These are phyloP conservation scores for Oscheius sp. DNA, from an alignment of 1,140 invertebrate species.

Conservation along the genomic window DNA sequence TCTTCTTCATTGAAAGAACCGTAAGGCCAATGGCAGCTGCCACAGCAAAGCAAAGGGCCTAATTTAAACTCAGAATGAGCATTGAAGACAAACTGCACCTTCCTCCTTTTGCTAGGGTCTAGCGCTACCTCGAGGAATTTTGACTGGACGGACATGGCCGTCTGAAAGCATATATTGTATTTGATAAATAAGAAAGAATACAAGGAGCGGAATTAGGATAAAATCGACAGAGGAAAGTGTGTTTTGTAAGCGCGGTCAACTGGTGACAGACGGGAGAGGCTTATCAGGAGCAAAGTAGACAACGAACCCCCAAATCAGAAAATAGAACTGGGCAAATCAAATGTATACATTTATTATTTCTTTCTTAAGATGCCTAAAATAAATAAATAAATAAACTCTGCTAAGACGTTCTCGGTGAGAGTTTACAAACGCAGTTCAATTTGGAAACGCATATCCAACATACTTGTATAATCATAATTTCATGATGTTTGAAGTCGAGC, in stretches of 20 bases:
- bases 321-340: neutral
- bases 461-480: too few relatives aligned
- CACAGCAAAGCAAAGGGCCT: neutral
- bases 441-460: too few relatives aligned
- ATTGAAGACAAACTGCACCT: neutral
- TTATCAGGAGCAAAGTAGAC: neutral
- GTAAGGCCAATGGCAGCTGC: neutral
- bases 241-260: too few relatives aligned
- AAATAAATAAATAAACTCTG: too few relatives aligned
- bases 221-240: neutral
- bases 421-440: too few relatives aligned
- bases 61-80: neutral
- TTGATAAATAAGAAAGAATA: neutral
- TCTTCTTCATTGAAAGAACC: neutral
- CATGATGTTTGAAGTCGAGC: too few relatives aligned
- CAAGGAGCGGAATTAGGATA: neutral
- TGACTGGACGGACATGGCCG: constrained; percentile 28
- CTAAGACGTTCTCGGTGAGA: too few relatives aligned
- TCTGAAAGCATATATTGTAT: neutral
- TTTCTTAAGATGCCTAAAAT: too few relatives aligned
- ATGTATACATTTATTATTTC: too few relatives aligned
- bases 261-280: neutral
- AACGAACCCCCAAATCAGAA: neutral
- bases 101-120: constrained; percentile 12
- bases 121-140: constrained; percentile 23